Evolutionary conservation across 2,888 invertebrate genomes (phyloP).

Genomic region (Epinotia nisella): DNA sequence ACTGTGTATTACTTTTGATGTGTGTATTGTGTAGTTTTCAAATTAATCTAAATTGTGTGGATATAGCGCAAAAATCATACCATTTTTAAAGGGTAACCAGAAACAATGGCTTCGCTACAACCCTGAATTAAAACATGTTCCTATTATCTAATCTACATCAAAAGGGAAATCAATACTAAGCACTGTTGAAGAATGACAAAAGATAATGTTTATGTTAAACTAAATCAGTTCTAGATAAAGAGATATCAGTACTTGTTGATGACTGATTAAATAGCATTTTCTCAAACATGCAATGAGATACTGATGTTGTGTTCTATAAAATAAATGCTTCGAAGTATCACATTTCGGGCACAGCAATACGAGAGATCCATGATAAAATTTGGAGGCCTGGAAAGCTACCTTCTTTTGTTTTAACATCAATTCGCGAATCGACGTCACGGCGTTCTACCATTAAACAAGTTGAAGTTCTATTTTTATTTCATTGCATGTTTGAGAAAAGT

Average conservation of each 20-base stretch:
- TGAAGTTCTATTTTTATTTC: no score
- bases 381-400: no score
- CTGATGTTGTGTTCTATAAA: no score
- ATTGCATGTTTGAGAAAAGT: no score
- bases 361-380: no score
- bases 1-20: no score
- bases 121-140: not conserved
- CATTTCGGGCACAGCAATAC: no score
- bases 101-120: not conserved
- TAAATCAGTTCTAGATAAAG: not conserved
- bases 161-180: not conserved
- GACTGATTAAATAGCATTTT: not conserved
- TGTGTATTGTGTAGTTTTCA: not conserved
- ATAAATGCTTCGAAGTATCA: no score
- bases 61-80: not conserved
- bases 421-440: no score
- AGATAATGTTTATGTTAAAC: conserved; percentile 1
- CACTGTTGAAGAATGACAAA: not conserved
- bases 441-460: no score
- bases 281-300: no score
- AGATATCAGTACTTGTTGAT: not conserved
- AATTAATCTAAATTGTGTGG: not conserved
- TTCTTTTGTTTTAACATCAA: no score
- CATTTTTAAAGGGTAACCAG: not conserved
- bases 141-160: conserved; percentile 38